Base-by-base conservation (phyloP, 2,797 vertebrate genomes). In the Fundulus diaphanus region DNA sequence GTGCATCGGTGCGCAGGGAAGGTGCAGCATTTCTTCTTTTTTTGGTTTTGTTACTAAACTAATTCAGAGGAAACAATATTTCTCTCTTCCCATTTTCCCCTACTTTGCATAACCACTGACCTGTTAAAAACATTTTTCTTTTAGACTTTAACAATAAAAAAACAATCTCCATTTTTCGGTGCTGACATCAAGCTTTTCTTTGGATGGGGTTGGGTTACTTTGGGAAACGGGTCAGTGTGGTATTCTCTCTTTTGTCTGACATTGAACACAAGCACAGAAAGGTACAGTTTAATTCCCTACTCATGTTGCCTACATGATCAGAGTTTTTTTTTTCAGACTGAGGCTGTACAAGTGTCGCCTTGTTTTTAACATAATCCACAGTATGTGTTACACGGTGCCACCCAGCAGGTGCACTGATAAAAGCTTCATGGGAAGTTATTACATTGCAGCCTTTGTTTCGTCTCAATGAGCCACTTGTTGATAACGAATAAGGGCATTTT, bases 381-480 rank as follows among this genome's bases (percentile, higher is more conserved):
- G 66, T 37, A 44, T 37, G 29, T 46, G 69, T 72, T 20, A 13
- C 5, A 16, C 63, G 72, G 56, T 11, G 31, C 65, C 44, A 65
- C 66, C 59, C 56, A 69, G 42, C 49, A 72, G 70, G 70, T 44
- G 24, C 68, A 48, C 76, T 27, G 68, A 84, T 68, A 48, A 76
- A 76, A 29, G 49, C 59, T 49, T 49, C 11, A 33, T 54, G 42
- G 56, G 66, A 49, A 29, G 57, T 46, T 76, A 79, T 70, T 70
- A 81, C 72, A 76, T 67, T 74, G 74, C 52, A 11, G 7, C 86
- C 83, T 89, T 90, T 89, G 86, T 92, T 88, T 84, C 77, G 72
- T 84, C 77, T 59, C 87, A 90, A 91, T 89, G 85, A 89, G 76
- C 77, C 9, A 52, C 44, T 33, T 13, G 8, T 27, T 80, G 77